phyloP scores from a whole-genome alignment of 1,140 invertebrate genomes.

The Penaeus indicus region DNA sequence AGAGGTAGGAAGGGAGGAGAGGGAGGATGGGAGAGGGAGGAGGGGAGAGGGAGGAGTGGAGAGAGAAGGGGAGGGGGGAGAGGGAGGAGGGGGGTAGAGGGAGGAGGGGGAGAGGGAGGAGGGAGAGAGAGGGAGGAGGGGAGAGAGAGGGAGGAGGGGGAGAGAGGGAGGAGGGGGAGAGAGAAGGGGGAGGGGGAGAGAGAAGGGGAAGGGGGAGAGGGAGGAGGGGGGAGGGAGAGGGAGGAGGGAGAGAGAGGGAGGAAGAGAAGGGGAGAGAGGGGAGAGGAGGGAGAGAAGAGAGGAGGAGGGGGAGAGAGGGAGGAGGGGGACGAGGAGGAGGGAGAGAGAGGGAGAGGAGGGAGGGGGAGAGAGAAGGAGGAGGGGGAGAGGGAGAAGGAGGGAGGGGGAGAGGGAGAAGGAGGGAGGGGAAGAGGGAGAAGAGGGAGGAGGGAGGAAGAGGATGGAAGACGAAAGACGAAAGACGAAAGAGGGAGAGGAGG shows the following conservation, averaged over 20 bases:
- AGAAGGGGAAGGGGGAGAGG: not conserved
- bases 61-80: not conserved
- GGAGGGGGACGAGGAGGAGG: not conserved
- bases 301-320: not conserved
- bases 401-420: not conserved
- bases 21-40: not conserved
- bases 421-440: not conserved
- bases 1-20: not conserved
- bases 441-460: not conserved
- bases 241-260: not conserved
- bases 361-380: not conserved
- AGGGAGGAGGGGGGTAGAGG: not conserved
- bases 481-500: not conserved
- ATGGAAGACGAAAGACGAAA: not conserved
- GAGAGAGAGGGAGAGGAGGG: not conserved
- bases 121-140: not conserved
- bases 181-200: not conserved
- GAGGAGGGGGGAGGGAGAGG: no score
- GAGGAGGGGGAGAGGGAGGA: not conserved
- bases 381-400: not conserved
- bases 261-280: conserved; percentile 7
- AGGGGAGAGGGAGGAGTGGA: not conserved
- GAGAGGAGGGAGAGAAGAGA: not conserved
- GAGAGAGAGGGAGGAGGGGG: not conserved
- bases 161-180: not conserved